Percentiles rank a stretch among this genome's conserved stretches.
These are phyloP conservation scores for Drosophila heteroneura DNA, from an alignment of 2,888 invertebrate genomes.

Conservation along the genomic window DNA sequence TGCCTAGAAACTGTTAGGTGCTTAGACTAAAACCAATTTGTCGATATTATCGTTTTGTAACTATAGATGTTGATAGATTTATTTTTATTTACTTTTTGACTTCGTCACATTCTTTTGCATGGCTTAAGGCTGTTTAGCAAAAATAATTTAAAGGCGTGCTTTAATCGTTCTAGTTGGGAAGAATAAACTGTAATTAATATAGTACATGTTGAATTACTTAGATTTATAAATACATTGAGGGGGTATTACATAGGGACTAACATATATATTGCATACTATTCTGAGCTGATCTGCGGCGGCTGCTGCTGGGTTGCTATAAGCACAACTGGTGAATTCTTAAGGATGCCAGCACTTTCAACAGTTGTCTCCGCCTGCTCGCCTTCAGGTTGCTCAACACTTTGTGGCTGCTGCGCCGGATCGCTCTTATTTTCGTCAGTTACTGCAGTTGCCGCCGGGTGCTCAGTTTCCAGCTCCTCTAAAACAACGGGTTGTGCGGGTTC, in stretches of 20 bases:
- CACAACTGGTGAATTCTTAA: conserved; percentile 27
- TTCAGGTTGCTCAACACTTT: background rate
- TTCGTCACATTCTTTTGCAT: conserved; percentile 72
- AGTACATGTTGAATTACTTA: conserved; percentile 62
- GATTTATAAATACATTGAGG: conserved; percentile 62
- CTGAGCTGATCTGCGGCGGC: conserved; percentile 11
- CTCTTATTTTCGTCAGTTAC: background rate
- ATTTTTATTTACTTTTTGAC: conserved; percentile 62
- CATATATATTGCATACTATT: conserved; percentile 61
- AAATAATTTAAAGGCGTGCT: conserved; percentile 55
- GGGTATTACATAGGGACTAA: conserved; percentile 39
- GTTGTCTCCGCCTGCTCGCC: background rate
- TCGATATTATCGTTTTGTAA: conserved; percentile 35
- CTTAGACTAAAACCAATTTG: conserved; percentile 45
- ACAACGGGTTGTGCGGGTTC: conserved; percentile 42
- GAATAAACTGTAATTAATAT: conserved; percentile 56
- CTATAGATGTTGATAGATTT: conserved; percentile 65
- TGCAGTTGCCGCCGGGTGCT: background rate
- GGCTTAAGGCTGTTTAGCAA: conserved; percentile 65
- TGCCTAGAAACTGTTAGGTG: conserved; percentile 19
- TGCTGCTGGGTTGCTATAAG: conserved; percentile 6
- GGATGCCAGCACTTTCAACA: background rate
- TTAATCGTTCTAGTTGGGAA: conserved; percentile 55
- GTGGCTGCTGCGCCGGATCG: background rate
- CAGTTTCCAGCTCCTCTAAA: conserved; percentile 30